phyloP scores from a whole-genome alignment of 2,797 vertebrate species.

The Tapera naevia region DNA sequence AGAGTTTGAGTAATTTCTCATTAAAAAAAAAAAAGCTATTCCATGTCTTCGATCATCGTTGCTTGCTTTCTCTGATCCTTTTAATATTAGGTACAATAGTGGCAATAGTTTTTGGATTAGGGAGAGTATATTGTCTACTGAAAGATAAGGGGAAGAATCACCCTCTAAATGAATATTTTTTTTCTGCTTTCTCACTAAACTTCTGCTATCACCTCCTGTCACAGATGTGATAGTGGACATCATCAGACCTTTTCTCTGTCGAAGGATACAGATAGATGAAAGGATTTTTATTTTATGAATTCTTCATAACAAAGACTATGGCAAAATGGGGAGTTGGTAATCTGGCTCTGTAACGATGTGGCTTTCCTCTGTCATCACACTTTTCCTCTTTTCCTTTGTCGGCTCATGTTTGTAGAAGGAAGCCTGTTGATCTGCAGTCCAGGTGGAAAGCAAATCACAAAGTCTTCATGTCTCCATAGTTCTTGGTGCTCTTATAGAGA shows the following conservation, averaged over 20 bases:
- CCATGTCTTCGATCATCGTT: not conserved
- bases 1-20: not conserved
- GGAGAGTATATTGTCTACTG: not conserved
- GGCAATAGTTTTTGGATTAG: not conserved
- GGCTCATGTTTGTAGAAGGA: not conserved
- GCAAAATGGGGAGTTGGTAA: not conserved
- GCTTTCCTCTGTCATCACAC: not conserved
- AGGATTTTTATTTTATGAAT: not conserved
- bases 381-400: not conserved
- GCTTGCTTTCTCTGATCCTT: not conserved
- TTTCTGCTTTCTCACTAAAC: not conserved
- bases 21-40: not conserved
- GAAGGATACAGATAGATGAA: not conserved
- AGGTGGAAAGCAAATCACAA: not conserved
- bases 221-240: not conserved
- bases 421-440: not conserved
- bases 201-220: accelerated
- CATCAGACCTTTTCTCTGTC: not conserved
- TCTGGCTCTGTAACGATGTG: not conserved
- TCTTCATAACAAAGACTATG: not conserved
- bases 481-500: not conserved
- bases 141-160: not conserved
- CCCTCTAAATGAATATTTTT: not conserved
- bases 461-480: not conserved
- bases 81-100: not conserved